These are phyloP conservation scores for Orthosia cruda DNA, from an alignment of 2,888 invertebrate genomes.

Conservation along the genomic window DNA sequence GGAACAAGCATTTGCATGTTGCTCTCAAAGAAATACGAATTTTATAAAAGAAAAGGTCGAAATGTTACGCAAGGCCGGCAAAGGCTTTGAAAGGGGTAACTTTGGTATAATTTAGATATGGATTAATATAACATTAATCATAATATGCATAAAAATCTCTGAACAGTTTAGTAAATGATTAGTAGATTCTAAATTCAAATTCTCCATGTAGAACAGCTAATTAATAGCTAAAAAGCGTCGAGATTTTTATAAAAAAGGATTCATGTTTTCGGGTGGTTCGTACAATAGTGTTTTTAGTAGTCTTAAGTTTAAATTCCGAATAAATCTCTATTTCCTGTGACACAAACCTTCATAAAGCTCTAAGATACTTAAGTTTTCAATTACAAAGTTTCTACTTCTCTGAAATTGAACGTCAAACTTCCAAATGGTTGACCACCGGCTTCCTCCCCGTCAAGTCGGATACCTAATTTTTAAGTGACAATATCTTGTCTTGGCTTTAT, in stretches of 20 bases:
- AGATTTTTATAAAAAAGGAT: no score
- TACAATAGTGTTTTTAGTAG: neutral
- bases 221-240: no score
- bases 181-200: no score
- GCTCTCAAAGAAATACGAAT: conserved; percentile 22
- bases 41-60: conserved; percentile 24
- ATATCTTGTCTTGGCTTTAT: conserved; percentile 53
- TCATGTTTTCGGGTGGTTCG: neutral
- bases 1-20: conserved; percentile 36
- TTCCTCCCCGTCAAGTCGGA: conserved; percentile 35
- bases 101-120: neutral
- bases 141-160: neutral
- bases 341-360: conserved; percentile 33
- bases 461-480: conserved; percentile 37
- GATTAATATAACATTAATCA: neutral
- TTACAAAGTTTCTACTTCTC: conserved; percentile 57
- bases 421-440: conserved; percentile 51
- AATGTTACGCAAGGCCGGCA: neutral
- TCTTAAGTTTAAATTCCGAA: neutral
- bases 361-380: conserved; percentile 47
- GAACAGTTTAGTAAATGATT: no score
- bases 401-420: conserved; percentile 48
- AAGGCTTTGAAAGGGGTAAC: neutral
- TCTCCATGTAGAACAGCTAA: no score
- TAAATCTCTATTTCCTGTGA: conserved; percentile 10